Conservation (phyloP, 2,888 invertebrate species). For the Drosophila antonietae region DNA sequence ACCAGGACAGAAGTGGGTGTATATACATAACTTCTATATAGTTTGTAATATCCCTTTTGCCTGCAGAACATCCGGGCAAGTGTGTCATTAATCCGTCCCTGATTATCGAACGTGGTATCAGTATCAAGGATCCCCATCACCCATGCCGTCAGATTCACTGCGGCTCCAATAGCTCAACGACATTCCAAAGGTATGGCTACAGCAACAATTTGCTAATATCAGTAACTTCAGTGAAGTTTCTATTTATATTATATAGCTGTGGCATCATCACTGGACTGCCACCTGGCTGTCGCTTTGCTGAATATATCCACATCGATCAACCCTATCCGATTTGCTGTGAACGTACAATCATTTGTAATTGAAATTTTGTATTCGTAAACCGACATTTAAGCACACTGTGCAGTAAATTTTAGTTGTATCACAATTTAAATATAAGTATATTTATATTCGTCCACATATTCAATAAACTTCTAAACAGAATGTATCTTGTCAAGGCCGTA, state of each 20-base stretch:
- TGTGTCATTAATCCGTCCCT: slow-evolving; percentile 40
- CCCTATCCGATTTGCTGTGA: slow-evolving; percentile 63
- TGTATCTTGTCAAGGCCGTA: slow-evolving; percentile 10
- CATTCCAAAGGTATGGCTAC: slow-evolving; percentile 48
- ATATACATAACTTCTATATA: not conserved
- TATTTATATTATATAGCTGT: slow-evolving; percentile 41
- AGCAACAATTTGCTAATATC: not conserved
- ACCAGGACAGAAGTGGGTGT: slow-evolving; percentile 31
- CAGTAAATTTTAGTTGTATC: not conserved
- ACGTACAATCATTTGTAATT: slow-evolving; percentile 30
- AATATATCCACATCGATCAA: slow-evolving; percentile 10
- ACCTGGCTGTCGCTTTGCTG: slow-evolving; percentile 26
- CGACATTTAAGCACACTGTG: slow-evolving; percentile 18
- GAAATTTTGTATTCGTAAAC: not conserved
- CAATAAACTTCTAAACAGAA: slow-evolving; percentile 1
- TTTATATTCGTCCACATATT: not conserved
- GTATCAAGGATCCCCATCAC: slow-evolving; percentile 59
- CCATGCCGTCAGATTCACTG: slow-evolving; percentile 61
- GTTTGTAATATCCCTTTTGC: not conserved
- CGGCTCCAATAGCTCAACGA: slow-evolving; percentile 32
- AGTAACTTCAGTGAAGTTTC: not conserved
- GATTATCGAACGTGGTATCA: slow-evolving; percentile 48
- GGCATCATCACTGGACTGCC: slow-evolving; percentile 29
- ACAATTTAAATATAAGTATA: not conserved
- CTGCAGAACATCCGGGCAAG: slow-evolving; percentile 56